These are phyloP conservation scores for Thryonomys swinderianus DNA, from an alignment of 2,113 vertebrate species.

Conservation along the genomic window DNA sequence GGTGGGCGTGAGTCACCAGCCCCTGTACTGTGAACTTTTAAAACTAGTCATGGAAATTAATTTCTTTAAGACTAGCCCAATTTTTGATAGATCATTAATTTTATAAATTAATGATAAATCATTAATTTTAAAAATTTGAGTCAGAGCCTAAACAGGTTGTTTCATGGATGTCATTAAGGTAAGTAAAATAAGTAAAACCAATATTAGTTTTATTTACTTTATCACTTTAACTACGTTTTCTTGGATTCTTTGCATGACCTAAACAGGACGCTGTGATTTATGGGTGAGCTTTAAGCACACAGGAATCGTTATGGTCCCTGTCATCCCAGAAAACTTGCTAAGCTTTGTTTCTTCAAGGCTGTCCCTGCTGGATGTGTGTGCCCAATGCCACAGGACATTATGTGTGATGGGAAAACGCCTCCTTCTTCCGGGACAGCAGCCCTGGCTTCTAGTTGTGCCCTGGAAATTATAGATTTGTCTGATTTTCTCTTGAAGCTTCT, in stretches of 20 bases:
- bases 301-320: neutral
- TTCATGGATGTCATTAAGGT: neutral
- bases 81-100: too few relatives aligned
- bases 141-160: neutral
- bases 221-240: neutral
- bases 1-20: too few relatives aligned
- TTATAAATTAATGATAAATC: too few relatives aligned
- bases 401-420: neutral
- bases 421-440: neutral
- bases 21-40: constrained; percentile 43
- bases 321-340: neutral
- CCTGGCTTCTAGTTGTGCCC: neutral
- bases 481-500: neutral
- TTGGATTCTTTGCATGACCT: neutral
- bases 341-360: neutral
- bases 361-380: neutral
- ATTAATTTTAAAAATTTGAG: neutral
- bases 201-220: neutral
- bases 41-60: neutral
- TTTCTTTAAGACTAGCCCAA: neutral
- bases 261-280: neutral
- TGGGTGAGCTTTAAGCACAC: neutral
- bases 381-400: neutral
- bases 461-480: neutral
- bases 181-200: neutral